Evolutionary conservation across 2,113 vertebrate species (phyloP), one percentile per base, ranked within the genome.

Genomic region (Xyliphius kryptos): DNA sequence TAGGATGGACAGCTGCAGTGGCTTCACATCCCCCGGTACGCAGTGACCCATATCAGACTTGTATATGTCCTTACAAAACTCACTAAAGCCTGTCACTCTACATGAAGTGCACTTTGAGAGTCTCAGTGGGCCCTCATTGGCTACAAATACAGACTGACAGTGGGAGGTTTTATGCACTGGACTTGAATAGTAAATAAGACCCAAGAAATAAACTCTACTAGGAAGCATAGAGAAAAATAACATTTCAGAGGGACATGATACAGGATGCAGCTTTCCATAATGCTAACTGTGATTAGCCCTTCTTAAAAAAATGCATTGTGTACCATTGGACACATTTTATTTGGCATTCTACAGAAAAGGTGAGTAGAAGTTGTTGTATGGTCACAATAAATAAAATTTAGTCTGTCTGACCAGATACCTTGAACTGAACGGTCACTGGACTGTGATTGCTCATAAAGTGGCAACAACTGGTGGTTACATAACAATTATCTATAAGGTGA

Each of bases 31-130:
- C 66, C 62, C 48, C 21, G 50, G 61, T 20, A 54, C 52, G 2
- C 8, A 22, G n/a, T 56, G 57, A 66, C 66, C 68, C 55, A 63
- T 21, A 71, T 71, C 61, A 76, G 26, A 40, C 53, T 67, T 58
- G 70, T 51, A 48, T 17, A 41, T 63, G 52, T 41, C 13, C 5
- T 20, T 68, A 43, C 51, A 68, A 49, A 67, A 56, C 46, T 52
- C 44, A 51, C 19, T 26, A 2, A 22, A 16, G 14, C 38, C 40
- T 66, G 63, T 61, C 51, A 59, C 20, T 62, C 47, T 55, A 36
- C 14, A 61, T 55, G 50, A 13, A 46, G 15, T 32, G 21, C 40
- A 41, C 46, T 67, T 41, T 21, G 5, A 7, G 12, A 37, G 26
- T 56, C 37, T 21, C 22, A n/a, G 2, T 36, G 12, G 36, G 7